Evolutionary conservation across 2,797 vertebrate genomes (phyloP).

Genomic region (Acanthis flammea): DNA sequence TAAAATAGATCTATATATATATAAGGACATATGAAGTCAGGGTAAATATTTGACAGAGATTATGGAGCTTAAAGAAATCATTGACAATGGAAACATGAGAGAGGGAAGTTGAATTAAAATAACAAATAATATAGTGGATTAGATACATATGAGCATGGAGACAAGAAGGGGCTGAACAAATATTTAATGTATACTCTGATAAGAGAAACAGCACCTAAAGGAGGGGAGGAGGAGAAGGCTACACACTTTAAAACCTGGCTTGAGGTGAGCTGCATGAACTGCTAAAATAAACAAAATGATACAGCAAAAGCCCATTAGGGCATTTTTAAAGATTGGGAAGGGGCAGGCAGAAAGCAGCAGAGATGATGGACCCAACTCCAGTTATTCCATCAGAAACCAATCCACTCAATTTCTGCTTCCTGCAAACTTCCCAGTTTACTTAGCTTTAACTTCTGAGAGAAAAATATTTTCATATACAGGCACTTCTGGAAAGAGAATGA

Average conservation of each 20-base stretch:
- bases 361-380: constrained; percentile 44
- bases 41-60: background rate
- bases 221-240: background rate
- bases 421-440: constrained; percentile 51
- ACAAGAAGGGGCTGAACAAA: background rate
- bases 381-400: constrained; percentile 40
- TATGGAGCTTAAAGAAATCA: background rate
- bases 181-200: background rate
- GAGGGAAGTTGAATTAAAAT: background rate
- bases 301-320: constrained; percentile 58
- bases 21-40: background rate
- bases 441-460: constrained; percentile 31
- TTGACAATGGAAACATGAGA: background rate
- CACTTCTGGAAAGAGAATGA: background rate
- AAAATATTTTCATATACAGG: constrained; percentile 33
- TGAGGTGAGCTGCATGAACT: constrained; percentile 25
- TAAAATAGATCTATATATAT: background rate
- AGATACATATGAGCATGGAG: background rate
- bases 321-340: constrained; percentile 60
- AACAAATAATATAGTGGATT: background rate
- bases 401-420: constrained; percentile 36
- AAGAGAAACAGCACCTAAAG: background rate
- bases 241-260: background rate
- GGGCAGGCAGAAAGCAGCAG: constrained; percentile 47
- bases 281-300: constrained; percentile 67